A percentile compares a stretch with the other conserved stretches of the same genome.
Conservation (phyloP, 2,113 vertebrate genomes). For the Rhea americana region DNA sequence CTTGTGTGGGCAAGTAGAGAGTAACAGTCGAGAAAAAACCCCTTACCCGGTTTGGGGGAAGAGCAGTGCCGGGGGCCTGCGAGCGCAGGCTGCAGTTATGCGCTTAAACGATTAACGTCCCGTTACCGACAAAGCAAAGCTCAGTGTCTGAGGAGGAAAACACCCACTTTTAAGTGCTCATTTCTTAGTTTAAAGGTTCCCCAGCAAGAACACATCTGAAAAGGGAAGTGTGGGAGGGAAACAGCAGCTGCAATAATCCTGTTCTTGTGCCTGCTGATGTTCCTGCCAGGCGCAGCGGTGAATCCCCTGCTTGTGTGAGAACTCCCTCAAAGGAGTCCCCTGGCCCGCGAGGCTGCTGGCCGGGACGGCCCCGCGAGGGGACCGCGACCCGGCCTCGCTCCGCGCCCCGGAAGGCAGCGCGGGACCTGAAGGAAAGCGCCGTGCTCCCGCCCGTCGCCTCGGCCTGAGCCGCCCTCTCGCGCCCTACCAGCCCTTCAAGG, state of each 20-base stretch:
- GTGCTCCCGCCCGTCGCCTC: not conserved
- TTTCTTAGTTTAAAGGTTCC: not conserved
- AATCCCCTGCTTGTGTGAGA: not conserved
- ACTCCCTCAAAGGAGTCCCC: not conserved
- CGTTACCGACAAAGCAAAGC: not conserved
- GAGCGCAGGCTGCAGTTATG: not conserved
- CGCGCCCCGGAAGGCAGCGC: not conserved
- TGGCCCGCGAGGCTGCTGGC: not conserved
- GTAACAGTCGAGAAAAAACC: not conserved
- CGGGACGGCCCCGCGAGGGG: not conserved
- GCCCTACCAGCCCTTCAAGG: accelerated
- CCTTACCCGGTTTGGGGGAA: not conserved
- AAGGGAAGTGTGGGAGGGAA: not conserved
- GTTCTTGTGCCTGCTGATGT: not conserved
- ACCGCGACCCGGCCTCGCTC: not conserved
- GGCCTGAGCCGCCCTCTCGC: not conserved
- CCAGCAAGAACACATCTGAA: not conserved
- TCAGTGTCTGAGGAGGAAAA: not conserved
- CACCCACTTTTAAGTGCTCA: not conserved
- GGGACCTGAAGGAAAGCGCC: not conserved
- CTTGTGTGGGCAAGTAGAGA: not conserved
- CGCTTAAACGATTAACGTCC: not conserved
- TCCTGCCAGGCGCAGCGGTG: accelerated
- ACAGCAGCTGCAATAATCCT: not conserved
- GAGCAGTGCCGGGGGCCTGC: not conserved